Conservation (phyloP, 1,140 invertebrate genomes). For the Drosophila malerkotliana region DNA sequence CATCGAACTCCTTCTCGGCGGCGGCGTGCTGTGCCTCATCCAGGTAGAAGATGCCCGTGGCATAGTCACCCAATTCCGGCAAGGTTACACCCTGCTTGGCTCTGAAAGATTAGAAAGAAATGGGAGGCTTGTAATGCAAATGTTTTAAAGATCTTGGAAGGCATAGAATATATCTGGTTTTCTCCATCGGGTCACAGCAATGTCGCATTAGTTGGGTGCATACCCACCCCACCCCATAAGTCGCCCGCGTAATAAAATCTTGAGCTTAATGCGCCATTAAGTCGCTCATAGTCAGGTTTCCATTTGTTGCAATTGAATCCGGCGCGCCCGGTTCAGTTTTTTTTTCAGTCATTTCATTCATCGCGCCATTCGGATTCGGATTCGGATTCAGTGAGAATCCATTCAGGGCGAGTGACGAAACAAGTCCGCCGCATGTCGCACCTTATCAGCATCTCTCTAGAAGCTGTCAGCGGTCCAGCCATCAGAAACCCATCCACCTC, state of each 20-base stretch:
- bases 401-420: slow-evolving; percentile 38
- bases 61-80: slow-evolving; percentile 94
- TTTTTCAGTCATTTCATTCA: slow-evolving; percentile 42
- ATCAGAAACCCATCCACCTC: slow-evolving; percentile 21
- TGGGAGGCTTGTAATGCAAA: neutral
- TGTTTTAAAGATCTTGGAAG: neutral
- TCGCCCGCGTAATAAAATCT: neutral
- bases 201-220: slow-evolving; percentile 12
- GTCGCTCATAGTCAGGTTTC: slow-evolving; percentile 27
- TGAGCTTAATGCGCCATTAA: slow-evolving; percentile 45
- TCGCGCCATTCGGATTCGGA: slow-evolving; percentile 22
- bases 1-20: slow-evolving; percentile 92
- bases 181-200: slow-evolving; percentile 18
- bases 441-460: slow-evolving; percentile 42
- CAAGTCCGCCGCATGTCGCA: slow-evolving; percentile 29
- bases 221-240: neutral
- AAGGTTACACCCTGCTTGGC: slow-evolving; percentile 91
- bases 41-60: slow-evolving; percentile 97
- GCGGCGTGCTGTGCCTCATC: slow-evolving; percentile 92
- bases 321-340: slow-evolving; percentile 4
- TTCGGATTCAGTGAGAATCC: slow-evolving; percentile 12
- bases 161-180: neutral
- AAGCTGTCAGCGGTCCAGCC: slow-evolving; percentile 33
- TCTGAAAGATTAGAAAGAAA: slow-evolving; percentile 69
- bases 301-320: slow-evolving; percentile 35